Evolutionary conservation across 2,797 vertebrate genomes (phyloP).

Genomic region (Tenualosa ilisha): DNA sequence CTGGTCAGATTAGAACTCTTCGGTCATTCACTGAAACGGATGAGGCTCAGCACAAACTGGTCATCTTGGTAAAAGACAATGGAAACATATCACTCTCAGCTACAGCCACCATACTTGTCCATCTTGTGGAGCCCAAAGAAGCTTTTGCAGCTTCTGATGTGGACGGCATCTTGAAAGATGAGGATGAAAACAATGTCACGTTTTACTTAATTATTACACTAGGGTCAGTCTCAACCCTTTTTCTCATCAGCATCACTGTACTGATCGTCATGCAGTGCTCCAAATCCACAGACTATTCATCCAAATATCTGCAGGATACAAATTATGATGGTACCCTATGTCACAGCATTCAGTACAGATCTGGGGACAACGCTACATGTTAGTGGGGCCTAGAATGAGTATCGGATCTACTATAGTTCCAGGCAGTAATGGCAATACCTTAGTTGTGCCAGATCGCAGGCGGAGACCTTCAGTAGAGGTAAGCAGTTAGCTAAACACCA

Average conservation of each 20-base stretch:
- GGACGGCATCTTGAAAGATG: conserved; percentile 35
- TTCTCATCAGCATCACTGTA: conserved; percentile 43
- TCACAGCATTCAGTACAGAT: conserved; percentile 31
- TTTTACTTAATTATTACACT: conserved; percentile 60
- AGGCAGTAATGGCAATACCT: conserved; percentile 58
- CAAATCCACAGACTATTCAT: conserved; percentile 22
- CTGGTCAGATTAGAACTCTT: conserved; percentile 63
- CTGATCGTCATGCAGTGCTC: conserved; percentile 35
- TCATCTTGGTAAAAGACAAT: conserved; percentile 64
- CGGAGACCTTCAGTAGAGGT: conserved; percentile 49
- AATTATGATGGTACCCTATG: conserved; percentile 34
- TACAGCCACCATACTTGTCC: conserved; percentile 50
- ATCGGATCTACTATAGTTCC: conserved; percentile 56
- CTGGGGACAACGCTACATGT: conserved; percentile 61
- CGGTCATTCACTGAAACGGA: conserved; percentile 62
- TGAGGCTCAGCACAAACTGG: conserved; percentile 59
- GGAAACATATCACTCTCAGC: conserved; percentile 59
- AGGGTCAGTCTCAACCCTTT: conserved; percentile 56
- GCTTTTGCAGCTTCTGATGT: conserved; percentile 55
- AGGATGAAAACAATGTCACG: conserved; percentile 51
- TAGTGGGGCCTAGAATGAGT: conserved; percentile 62
- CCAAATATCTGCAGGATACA: conserved; percentile 30
- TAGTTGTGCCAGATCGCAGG: conserved; percentile 54
- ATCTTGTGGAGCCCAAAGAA: conserved; percentile 58
- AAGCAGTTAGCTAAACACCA: conserved; percentile 30